Conservation (phyloP, 2,888 invertebrate species). For the Lissonota sp. region DNA sequence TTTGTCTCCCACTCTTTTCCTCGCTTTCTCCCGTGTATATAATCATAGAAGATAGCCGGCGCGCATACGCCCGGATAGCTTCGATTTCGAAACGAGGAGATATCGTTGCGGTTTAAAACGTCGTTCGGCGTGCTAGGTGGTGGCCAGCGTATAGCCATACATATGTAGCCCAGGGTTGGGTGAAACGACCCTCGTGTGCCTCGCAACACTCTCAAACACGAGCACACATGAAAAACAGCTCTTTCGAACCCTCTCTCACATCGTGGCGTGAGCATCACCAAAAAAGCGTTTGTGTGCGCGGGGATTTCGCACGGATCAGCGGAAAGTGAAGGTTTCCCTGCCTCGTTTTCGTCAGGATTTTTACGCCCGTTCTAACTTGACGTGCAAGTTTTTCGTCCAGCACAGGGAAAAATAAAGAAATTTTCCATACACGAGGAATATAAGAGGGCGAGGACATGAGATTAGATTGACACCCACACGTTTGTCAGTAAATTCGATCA, state of each 20-base stretch:
- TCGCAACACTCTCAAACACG: constrained; percentile 43
- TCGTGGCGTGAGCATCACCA: constrained; percentile 33
- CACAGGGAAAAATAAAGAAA: constrained; percentile 37
- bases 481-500: neutral
- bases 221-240: neutral
- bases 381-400: constrained; percentile 28
- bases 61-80: constrained; percentile 68
- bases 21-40: constrained; percentile 22
- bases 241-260: constrained; percentile 64
- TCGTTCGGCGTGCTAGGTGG: constrained; percentile 74
- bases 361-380: constrained; percentile 46
- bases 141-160: constrained; percentile 67
- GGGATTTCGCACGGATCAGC: constrained; percentile 82
- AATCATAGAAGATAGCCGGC: constrained; percentile 39
- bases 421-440: constrained; percentile 40
- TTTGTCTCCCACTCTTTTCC: constrained; percentile 14
- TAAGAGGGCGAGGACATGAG: constrained; percentile 9
- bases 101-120: constrained; percentile 83
- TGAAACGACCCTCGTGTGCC: constrained; percentile 70
- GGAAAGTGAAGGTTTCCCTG: constrained; percentile 74
- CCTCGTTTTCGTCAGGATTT: constrained; percentile 45
- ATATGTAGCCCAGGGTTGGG: constrained; percentile 71
- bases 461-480: constrained; percentile 26
- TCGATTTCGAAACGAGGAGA: constrained; percentile 78
- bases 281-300: constrained; percentile 52